A percentile compares a stretch with the other conserved stretches of the same genome.
Evolutionary conservation across 1,140 invertebrate species (phyloP).

Genomic region (Temnothorax nylanderi): DNA sequence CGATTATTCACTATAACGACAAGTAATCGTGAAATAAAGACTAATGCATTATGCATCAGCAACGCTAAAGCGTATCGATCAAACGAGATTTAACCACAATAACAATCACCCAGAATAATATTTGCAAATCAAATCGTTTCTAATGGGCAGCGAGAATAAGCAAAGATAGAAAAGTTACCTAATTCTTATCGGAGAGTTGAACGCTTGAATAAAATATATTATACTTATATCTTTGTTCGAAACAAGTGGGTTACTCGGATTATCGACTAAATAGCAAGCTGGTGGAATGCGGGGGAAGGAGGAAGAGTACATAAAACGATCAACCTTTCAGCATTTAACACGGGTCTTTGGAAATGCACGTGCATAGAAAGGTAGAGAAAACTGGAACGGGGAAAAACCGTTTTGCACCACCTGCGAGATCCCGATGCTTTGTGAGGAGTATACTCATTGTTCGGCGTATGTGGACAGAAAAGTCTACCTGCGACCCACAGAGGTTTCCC

Average conservation of each 20-base stretch:
- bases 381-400: background rate
- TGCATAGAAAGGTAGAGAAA: background rate
- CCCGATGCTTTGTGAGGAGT: conserved; percentile 12
- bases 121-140: background rate
- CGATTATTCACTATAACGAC: background rate
- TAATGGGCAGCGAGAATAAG: background rate
- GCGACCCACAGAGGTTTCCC: background rate
- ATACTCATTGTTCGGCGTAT: background rate
- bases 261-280: conserved; percentile 3
- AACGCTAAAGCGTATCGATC: conserved; percentile 17
- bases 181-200: background rate
- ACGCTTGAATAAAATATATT: background rate
- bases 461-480: background rate
- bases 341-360: background rate
- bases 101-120: background rate
- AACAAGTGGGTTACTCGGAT: background rate
- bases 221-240: background rate
- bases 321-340: conserved; percentile 19
- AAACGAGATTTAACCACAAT: conserved; percentile 14
- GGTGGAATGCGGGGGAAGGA: background rate
- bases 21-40: background rate
- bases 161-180: background rate
- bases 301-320: background rate
- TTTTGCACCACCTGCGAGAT: conserved; percentile 17
- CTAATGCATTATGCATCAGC: too few relatives aligned